A percentile compares a stretch with the other conserved stretches of the same genome.
These are phyloP conservation scores for Lordiphosa stackelbergi DNA, from an alignment of 1,140 invertebrate species.

Conservation along the genomic window DNA sequence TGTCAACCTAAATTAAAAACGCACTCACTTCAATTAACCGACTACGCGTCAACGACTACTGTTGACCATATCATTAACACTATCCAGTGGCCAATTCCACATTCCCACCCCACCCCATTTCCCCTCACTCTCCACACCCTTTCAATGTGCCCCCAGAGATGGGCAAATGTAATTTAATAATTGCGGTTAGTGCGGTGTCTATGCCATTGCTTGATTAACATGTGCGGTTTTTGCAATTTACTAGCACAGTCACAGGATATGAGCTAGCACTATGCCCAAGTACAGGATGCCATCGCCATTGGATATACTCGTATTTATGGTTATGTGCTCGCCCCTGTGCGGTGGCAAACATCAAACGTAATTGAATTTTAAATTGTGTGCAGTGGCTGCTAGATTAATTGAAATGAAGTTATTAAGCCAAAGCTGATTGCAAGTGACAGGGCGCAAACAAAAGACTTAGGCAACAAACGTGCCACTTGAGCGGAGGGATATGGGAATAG, in stretches of 20 bases:
- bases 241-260: constrained; percentile 56
- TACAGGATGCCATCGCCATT: constrained; percentile 1
- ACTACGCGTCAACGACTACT: constrained; percentile 9
- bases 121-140: too few relatives aligned
- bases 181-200: constrained; percentile 45
- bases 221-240: constrained; percentile 71
- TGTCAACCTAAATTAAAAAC: constrained; percentile 54
- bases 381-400: constrained; percentile 53
- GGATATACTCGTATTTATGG: constrained; percentile 32
- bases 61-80: constrained; percentile 11
- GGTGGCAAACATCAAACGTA: constrained; percentile 62
- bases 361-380: constrained; percentile 70
- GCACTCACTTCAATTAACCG: constrained; percentile 13
- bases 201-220: constrained; percentile 68
- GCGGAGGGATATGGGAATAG: constrained; percentile 33
- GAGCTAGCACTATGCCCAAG: constrained; percentile 34
- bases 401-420: constrained; percentile 68
- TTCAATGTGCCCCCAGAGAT: background rate
- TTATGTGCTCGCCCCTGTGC: constrained; percentile 29
- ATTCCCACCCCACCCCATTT: background rate
- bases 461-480: constrained; percentile 26
- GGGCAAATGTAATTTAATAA: constrained; percentile 72
- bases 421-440: constrained; percentile 42
- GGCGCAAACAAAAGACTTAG: constrained; percentile 59
- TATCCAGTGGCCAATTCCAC: constrained; percentile 4